Evolutionary conservation across 2,113 vertebrate genomes (phyloP), one percentile per base, ranked within the genome.

Genomic region (Nematolebias whitei): DNA sequence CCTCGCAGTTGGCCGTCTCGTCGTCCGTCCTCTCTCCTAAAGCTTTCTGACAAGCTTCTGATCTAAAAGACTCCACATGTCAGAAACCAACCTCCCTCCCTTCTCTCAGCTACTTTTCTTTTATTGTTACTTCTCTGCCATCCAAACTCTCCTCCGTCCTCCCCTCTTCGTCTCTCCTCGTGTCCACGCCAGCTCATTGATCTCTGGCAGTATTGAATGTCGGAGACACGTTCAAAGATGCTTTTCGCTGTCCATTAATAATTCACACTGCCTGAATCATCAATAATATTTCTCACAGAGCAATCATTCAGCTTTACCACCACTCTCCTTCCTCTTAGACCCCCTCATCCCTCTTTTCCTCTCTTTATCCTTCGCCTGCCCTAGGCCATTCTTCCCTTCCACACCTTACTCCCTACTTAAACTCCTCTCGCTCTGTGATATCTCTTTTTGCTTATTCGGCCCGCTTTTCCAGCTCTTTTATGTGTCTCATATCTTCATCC

Each of bases 251-350:
- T 62, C 86, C 89, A 86, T 93, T 91, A 93, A 93, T 93, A 93
- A 93, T 93, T 92, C 87, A 93, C 91, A 82, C 80, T 29, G 87
- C 77, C 91, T 92, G 90, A 93, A 90, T 93, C 92, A 93, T 93
- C 91, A 93, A 92, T 91, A 92, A 92, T 93, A 92, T 89, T 92
- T 91, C 89, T 92, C 91, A 90, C 88, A 87, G 84, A 87, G 89
- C 89, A 85, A 90, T 92, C 90, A 90, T 91, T 90, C 88, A 91
- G 88, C 87, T 91, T 89, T 87, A 86, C 87, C 84, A 80, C 88
- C 87, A 74, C 85, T 79, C 79, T 57, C 40, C 51, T 50, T 55
- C 77, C 60, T 56, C 52, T 49, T 15, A 47, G 58, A 64, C 66
- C 53, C 71, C 47, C n/a, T n/a, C 61, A 68, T 76, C 60, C 62